These are phyloP conservation scores for Siphamia tubifer DNA, from an alignment of 2,113 vertebrate species.

Conservation along the genomic window DNA sequence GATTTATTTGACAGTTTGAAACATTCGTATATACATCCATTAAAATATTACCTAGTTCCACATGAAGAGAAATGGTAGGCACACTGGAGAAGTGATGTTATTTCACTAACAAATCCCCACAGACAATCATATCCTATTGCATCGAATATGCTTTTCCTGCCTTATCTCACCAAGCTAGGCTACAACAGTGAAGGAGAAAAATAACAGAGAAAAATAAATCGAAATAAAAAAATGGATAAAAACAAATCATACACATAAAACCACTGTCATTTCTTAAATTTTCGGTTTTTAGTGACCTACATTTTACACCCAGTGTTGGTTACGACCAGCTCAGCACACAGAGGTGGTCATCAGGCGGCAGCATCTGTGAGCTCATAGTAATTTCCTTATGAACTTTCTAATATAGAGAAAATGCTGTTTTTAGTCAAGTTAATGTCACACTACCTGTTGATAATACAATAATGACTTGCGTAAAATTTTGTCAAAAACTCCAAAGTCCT, in stretches of 20 bases:
- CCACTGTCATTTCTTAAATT: constrained; percentile 90
- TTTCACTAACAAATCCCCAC: constrained; percentile 75
- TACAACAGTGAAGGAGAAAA: constrained; percentile 86
- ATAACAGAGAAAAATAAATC: constrained; percentile 66
- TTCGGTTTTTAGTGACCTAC: constrained; percentile 91
- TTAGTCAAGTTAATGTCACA: too few species aligned
- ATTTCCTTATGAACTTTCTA: too few species aligned
- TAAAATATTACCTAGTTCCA: constrained; percentile 89
- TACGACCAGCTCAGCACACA: too few species aligned
- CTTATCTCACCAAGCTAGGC: constrained; percentile 86
- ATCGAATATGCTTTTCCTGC: constrained; percentile 61
- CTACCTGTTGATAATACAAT: too few species aligned
- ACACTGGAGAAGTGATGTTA: constrained; percentile 94
- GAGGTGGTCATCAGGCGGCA: too few species aligned
- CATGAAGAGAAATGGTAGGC: constrained; percentile 94
- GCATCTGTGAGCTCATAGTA: too few species aligned
- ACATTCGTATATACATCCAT: constrained; percentile 84
- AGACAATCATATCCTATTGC: constrained; percentile 63
- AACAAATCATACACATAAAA: constrained; percentile 87
- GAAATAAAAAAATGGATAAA: constrained; percentile 82
- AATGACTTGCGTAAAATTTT: too few species aligned
- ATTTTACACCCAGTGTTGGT: constrained; percentile 88
- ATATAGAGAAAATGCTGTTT: too few species aligned
- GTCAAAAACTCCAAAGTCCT: too few species aligned
- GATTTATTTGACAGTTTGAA: constrained; percentile 83